Evolutionary conservation across 1,140 invertebrate genomes (phyloP).

Genomic region (Drosophila azteca): DNA sequence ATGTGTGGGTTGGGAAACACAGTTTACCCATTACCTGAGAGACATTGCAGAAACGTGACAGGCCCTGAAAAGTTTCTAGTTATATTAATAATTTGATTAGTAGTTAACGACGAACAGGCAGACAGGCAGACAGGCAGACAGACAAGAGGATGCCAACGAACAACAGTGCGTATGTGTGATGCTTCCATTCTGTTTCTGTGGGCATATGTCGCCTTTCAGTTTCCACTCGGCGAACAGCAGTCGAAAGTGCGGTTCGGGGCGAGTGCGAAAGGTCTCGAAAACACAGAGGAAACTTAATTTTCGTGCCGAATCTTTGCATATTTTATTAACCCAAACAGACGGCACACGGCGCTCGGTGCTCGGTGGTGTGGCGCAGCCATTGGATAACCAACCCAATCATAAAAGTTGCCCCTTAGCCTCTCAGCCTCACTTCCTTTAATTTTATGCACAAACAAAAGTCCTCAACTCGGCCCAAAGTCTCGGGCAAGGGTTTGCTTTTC

Average conservation of each 20-base stretch:
- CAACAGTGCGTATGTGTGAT: constrained; percentile 58
- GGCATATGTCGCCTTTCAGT: constrained; percentile 27
- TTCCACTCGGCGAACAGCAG: not conserved
- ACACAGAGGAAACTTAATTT: constrained; percentile 69
- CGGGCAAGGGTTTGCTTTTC: constrained; percentile 31
- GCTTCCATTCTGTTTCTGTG: not conserved
- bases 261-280: constrained; percentile 40
- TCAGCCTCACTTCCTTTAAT: constrained; percentile 52
- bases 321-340: constrained; percentile 77
- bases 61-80: constrained; percentile 55
- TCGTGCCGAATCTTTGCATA: constrained; percentile 72
- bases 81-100: constrained; percentile 77
- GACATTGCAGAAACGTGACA: constrained; percentile 43
- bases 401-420: constrained; percentile 57
- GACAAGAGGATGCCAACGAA: not conserved
- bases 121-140: too few species aligned
- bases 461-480: constrained; percentile 58
- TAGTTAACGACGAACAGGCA: constrained; percentile 22
- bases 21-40: constrained; percentile 53
- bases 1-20: constrained; percentile 49
- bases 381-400: constrained; percentile 65
- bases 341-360: constrained; percentile 53
- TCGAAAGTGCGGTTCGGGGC: not conserved
- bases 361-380: constrained; percentile 6
- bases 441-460: constrained; percentile 77